Evolutionary conservation across 2,888 invertebrate species (phyloP).

Genomic region (Hyposoter dolosus): DNA sequence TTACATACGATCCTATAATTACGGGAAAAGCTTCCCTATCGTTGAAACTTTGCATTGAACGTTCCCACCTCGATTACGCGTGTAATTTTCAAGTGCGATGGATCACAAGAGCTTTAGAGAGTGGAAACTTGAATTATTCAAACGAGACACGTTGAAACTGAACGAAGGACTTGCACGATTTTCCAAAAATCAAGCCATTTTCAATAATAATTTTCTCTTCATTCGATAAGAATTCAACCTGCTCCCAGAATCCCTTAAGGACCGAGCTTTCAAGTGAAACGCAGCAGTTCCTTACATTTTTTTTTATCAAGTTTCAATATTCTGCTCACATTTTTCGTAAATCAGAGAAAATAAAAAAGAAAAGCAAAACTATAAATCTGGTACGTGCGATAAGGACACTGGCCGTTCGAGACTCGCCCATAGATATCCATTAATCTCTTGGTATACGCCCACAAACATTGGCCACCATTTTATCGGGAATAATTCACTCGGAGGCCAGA

Average conservation of each 20-base stretch:
- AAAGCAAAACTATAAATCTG: conserved; percentile 60
- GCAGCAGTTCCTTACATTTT: no score
- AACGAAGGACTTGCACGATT: background rate
- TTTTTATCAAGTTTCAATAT: conserved; percentile 23
- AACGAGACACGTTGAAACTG: background rate
- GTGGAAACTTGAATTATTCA: background rate
- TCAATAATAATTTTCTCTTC: no score
- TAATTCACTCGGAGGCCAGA: conserved; percentile 40
- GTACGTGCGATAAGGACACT: conserved; percentile 57
- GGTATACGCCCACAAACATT: background rate
- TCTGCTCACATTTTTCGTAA: conserved; percentile 15
- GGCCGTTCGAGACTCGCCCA: conserved; percentile 25
- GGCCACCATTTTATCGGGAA: conserved; percentile 38
- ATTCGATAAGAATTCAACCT: no score
- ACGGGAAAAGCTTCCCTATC: conserved; percentile 12
- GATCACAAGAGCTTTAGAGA: background rate
- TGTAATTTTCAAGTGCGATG: conserved; percentile 8
- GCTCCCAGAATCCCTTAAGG: no score
- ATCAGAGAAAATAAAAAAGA: background rate
- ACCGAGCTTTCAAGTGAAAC: no score
- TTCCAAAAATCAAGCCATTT: background rate
- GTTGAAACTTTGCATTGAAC: background rate
- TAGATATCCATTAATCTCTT: conserved; percentile 19
- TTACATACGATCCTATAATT: conserved; percentile 47
- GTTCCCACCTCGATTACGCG: background rate